Percentiles rank a stretch among this genome's conserved stretches.
Conservation (phyloP, 2,888 invertebrate species). For the Alloplasta piceator region DNA sequence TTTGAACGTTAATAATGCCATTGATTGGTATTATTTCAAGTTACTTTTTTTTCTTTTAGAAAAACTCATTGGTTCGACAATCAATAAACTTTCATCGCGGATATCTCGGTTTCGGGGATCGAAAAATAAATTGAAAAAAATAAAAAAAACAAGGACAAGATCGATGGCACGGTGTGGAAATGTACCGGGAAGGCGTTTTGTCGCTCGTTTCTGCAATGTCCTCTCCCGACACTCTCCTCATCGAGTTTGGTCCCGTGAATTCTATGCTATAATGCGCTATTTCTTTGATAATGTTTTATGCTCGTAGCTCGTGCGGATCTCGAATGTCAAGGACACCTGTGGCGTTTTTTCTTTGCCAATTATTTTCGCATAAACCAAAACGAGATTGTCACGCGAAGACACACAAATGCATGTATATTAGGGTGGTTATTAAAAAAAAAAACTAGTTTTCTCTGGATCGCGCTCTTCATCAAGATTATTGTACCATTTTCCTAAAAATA, state of each 20-base stretch:
- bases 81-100: too few species aligned
- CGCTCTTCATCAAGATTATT: too few species aligned
- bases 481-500: too few species aligned
- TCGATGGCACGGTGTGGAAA: slow-evolving; percentile 56
- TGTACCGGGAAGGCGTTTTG: slow-evolving; percentile 65
- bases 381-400: slow-evolving; percentile 37
- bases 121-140: slow-evolving; percentile 2
- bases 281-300: neutral
- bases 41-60: neutral
- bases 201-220: slow-evolving; percentile 29
- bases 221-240: neutral
- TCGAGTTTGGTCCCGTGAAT: slow-evolving; percentile 21
- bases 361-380: slow-evolving; percentile 46
- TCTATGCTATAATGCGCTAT: slow-evolving; percentile 3
- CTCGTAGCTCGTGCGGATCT: slow-evolving; percentile 57
- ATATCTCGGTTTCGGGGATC: neutral
- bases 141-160: slow-evolving; percentile 55
- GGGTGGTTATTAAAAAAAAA: too few species aligned
- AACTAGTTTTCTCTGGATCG: too few species aligned
- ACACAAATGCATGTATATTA: neutral
- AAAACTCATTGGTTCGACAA: neutral
- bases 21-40: too few species aligned
- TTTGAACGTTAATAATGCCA: too few species aligned
- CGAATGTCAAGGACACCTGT: slow-evolving; percentile 70
- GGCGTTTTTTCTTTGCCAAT: slow-evolving; percentile 41